phyloP scores from a whole-genome alignment of 2,888 invertebrate species.

The Anodontia alba region DNA sequence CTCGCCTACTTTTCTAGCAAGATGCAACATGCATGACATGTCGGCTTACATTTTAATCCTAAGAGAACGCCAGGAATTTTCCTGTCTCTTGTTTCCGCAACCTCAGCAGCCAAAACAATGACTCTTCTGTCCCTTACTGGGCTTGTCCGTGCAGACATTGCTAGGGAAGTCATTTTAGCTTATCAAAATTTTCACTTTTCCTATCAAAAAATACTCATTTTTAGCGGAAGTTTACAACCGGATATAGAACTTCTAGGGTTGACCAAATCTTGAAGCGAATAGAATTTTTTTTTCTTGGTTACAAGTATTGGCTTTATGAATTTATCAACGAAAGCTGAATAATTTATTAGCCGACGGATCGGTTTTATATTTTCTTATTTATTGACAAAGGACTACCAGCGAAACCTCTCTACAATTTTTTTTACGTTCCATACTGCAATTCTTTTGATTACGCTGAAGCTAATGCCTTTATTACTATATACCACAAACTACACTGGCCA shows the following conservation, averaged over 20 bases:
- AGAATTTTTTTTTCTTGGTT: too few species aligned
- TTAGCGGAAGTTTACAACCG: slow-evolving; percentile 22
- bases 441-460: too few species aligned
- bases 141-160: slow-evolving; percentile 39
- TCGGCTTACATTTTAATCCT: slow-evolving; percentile 74
- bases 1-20: not conserved
- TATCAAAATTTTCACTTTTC: not conserved
- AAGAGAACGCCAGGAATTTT: slow-evolving; percentile 77
- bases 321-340: too few species aligned
- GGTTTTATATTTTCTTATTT: too few species aligned
- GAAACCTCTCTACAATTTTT: too few species aligned
- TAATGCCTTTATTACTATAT: too few species aligned
- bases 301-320: too few species aligned
- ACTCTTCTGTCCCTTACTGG: slow-evolving; percentile 72
- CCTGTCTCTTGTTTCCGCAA: slow-evolving; percentile 78
- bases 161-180: not conserved
- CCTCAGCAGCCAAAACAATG: slow-evolving; percentile 76
- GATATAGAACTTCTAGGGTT: slow-evolving; percentile 17
- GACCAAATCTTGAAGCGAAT: too few species aligned
- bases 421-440: too few species aligned
- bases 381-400: too few species aligned
- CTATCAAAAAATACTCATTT: not conserved
- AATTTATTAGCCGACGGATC: too few species aligned
- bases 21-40: not conserved
- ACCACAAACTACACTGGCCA: too few species aligned